Base-by-base conservation (phyloP, 2,888 invertebrate species). In the Podotricha telesiphe region DNA sequence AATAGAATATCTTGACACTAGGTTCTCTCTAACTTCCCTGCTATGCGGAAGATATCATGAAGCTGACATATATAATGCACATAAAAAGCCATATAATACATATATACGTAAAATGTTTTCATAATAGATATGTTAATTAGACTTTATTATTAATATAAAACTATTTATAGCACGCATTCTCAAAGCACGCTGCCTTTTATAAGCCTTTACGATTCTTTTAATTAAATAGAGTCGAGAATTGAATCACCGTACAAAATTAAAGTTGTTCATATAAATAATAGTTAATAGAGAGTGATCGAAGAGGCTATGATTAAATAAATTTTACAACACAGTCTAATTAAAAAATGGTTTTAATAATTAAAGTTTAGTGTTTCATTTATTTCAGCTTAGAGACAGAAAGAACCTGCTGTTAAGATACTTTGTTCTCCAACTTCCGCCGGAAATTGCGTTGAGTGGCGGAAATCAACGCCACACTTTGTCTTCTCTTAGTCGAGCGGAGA, bases 281-380 rank as follows among this genome's bases (percentile, higher is more conserved):
- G 34, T 62, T 61, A 17, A 47, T 62, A 48, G 65, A 65, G 40
- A 47, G 17, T 40, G n/a, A 65, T 50, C 34, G 48, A 51, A 55
- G 65, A 64, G 56, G 65, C 53, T 51, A 56, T 4, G 56, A 59
- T 71, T 56, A 71, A 71, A 65, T 67, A 69, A 69, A 64, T 13
- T 69, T 66, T 66, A 69, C 61, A 65, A 48, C 55, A 61, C 65
- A 28, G 20, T 65, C 53, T 42, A 15, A 42, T 42, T 20, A 58
- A 58, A 58, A 42, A 22, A 42, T 20, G 5, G 1, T 42, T 22
- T 42, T 42, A 48, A 20, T 22, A 22, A 15, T 40, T 42, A 58
- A 42, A 6, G 2, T 28, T 28, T 28, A 28, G 28, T 28, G 28
- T 28, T 28, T 28, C 28, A 4, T 28, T 28, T 28, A 4, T 28